Evolutionary conservation across 1,140 invertebrate species (phyloP).

Genomic region (Cryptotermes secundus): DNA sequence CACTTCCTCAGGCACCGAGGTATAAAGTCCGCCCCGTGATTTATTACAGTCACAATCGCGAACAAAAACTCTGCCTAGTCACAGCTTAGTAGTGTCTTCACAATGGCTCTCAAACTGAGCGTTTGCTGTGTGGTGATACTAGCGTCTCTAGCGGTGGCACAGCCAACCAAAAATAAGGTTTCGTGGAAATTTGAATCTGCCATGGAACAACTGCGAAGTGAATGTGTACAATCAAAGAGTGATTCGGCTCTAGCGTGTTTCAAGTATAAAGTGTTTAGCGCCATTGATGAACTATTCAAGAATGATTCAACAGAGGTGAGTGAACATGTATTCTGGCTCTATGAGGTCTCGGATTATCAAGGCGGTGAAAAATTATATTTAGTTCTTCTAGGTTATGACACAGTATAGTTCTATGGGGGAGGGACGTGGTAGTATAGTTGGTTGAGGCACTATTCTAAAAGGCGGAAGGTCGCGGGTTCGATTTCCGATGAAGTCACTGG

Average conservation of each 20-base stretch:
- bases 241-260: not conserved
- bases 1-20: not conserved
- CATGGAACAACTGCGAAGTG: conserved; percentile 3
- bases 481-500: no score
- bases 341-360: no score
- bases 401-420: no score
- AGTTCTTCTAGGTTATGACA: no score
- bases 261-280: not conserved
- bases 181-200: not conserved
- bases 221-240: not conserved
- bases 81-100: not conserved
- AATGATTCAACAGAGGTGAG: not conserved
- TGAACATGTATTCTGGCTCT: not conserved
- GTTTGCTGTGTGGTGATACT: not conserved
- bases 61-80: not conserved
- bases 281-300: not conserved
- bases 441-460: no score
- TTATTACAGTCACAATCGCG: conserved; percentile 3
- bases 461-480: no score
- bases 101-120: no score
- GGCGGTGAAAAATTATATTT: no score
- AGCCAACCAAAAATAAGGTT: not conserved
- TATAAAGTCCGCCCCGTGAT: not conserved
- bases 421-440: no score
- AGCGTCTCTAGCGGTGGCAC: not conserved